These are phyloP conservation scores for Corythornis cristatus DNA, from an alignment of 2,113 vertebrate species.

Conservation along the genomic window DNA sequence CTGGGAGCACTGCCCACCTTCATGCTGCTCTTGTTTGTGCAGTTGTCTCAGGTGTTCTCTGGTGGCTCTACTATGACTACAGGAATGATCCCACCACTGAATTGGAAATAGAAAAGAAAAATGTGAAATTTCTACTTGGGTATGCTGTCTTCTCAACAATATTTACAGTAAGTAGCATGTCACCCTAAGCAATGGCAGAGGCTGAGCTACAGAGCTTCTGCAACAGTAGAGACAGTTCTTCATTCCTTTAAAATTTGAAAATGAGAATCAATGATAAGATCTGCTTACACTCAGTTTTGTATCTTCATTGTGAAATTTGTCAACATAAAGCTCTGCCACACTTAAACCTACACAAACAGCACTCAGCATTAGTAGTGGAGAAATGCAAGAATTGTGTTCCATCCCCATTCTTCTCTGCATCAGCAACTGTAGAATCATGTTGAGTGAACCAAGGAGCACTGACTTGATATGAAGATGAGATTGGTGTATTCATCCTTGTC, in stretches of 20 bases:
- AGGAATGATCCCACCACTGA: slow-evolving; percentile 69
- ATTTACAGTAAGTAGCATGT: slow-evolving; percentile 69
- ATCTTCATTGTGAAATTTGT: background rate
- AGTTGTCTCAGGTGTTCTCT: slow-evolving; percentile 81
- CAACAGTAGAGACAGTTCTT: background rate
- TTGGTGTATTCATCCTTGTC: background rate
- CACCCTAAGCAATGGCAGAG: background rate
- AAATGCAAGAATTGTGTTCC: background rate
- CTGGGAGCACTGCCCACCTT: background rate
- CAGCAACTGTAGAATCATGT: background rate
- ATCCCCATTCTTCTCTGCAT: background rate
- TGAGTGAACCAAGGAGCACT: background rate
- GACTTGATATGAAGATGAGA: background rate
- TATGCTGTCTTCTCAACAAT: slow-evolving; percentile 73
- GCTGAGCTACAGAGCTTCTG: background rate
- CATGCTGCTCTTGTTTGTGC: background rate
- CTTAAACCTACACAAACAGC: background rate
- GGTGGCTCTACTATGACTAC: slow-evolving; percentile 83
- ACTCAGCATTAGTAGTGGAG: background rate
- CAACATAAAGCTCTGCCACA: background rate
- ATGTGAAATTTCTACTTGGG: slow-evolving; percentile 75
- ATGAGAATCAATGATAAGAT: background rate
- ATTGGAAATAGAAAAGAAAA: slow-evolving; percentile 79
- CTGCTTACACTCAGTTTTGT: background rate
- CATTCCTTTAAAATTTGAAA: background rate